Base-by-base conservation (phyloP, 2,797 vertebrate species). In the Lacerta bilineata region DNA sequence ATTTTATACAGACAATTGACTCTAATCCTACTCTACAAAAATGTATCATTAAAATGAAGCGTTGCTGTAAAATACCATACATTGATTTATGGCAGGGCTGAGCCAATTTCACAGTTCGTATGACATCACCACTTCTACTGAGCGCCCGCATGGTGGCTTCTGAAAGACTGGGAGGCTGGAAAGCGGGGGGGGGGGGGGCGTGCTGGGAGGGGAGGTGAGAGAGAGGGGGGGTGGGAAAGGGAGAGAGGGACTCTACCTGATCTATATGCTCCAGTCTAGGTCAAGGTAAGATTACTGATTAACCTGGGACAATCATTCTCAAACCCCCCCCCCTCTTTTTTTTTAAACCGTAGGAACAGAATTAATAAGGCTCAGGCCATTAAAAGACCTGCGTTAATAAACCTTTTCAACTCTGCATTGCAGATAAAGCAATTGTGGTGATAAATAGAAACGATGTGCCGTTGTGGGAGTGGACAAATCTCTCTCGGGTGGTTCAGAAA, bases 91-190 rank as follows among this genome's bases (percentile, higher is more conserved):
- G 33, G 9, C 41, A 66, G 66, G 66, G 50, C 50, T 3, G 36
- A 80, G 75, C 76, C 82, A 61, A 72, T 84, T 84, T 88, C 82
- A 84, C 76, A 46, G 82, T 61, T 79, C 76, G 46, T 25, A 84
- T 88, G 87, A 88, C 87, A 88, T 88, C 87, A 88, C 75, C 82
- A 25, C 75, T 36, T 61, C 72, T 88, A 10, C 72, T 33, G 5
- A 1, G 36, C 29, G 43, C 55, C 61, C 39, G 55, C 23, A 39
- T 27, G 20, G 43, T 50, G 25, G 75, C 74, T 88, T 88, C 33
- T n/a, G 43, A 87, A 50, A 50, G 75, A 76, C 50, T 33, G 4
- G 33, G 75, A 83, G 41, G 80, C n/a, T 36, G 50, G 5, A 64
- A 84, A 87, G 64, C 1, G 1, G 9, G 8, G 46, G 23, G 13